Conservation (phyloP, 1,140 invertebrate species). For the Eumaeus atala region DNA sequence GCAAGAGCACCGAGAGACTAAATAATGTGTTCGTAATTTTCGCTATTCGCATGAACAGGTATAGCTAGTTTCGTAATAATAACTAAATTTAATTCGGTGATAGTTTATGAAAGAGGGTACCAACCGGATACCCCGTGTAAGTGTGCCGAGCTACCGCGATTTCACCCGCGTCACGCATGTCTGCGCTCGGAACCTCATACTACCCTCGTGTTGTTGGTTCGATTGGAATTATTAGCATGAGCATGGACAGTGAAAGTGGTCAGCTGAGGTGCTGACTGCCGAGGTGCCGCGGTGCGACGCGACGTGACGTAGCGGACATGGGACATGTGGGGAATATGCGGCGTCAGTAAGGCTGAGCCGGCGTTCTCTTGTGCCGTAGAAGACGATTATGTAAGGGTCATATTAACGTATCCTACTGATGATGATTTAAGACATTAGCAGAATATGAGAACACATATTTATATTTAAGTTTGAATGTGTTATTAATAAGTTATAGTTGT, state of each 20-base stretch:
- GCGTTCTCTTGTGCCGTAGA: slow-evolving; percentile 47
- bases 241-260: slow-evolving; percentile 63
- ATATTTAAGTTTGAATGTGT: too few relatives aligned
- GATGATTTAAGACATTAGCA: too few relatives aligned
- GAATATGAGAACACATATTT: too few relatives aligned
- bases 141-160: slow-evolving; percentile 56
- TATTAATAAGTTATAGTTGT: too few relatives aligned
- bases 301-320: slow-evolving; percentile 53
- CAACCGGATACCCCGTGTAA: slow-evolving; percentile 54
- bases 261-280: slow-evolving; percentile 39
- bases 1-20: too few relatives aligned
- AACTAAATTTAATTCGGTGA: slow-evolving; percentile 7
- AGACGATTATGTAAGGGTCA: slow-evolving; percentile 62
- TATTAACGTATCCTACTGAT: not conserved
- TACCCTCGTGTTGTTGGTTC: slow-evolving; percentile 42
- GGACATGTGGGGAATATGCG: slow-evolving; percentile 70
- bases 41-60: slow-evolving; percentile 1
- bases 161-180: slow-evolving; percentile 66
- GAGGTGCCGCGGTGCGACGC: slow-evolving; percentile 61
- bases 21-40: not conserved
- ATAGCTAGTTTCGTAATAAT: slow-evolving; percentile 1
- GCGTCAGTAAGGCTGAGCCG: slow-evolving; percentile 62
- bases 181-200: slow-evolving; percentile 39
- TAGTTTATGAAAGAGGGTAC: slow-evolving; percentile 28
- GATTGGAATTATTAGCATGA: slow-evolving; percentile 48